phyloP scores from a whole-genome alignment of 2,113 vertebrate species.

The Prochilodus magdalenae region DNA sequence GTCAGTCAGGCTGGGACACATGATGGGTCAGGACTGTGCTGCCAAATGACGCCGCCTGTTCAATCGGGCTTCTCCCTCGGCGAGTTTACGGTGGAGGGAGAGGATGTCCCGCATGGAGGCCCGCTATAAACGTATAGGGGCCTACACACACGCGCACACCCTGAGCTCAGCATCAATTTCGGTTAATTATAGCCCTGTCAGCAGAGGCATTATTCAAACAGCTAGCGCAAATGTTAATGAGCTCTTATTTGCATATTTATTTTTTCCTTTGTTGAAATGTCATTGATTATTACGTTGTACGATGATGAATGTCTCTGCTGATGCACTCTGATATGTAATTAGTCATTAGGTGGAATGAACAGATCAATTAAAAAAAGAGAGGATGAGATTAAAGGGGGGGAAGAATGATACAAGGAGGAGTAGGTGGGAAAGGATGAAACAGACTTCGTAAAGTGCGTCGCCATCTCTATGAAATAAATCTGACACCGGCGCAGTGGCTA shows the following conservation, averaged over 20 bases:
- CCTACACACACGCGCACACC: slow-evolving; percentile 79
- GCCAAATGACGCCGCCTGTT: slow-evolving; percentile 19
- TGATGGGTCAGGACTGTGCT: slow-evolving; percentile 64
- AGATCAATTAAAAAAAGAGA: slow-evolving; percentile 95
- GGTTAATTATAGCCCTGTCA: slow-evolving; percentile 99
- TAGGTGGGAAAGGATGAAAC: slow-evolving; percentile 53
- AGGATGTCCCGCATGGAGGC: slow-evolving; percentile 75
- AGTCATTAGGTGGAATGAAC: slow-evolving; percentile 99
- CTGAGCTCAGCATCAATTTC: slow-evolving; percentile 96
- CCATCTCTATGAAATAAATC: background rate
- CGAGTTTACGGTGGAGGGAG: slow-evolving; percentile 70
- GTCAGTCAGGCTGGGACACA: slow-evolving; percentile 68
- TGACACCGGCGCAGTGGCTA: slow-evolving; percentile 44
- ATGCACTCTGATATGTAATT: slow-evolving; percentile 99
- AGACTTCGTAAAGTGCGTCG: slow-evolving; percentile 47
- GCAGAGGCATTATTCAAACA: slow-evolving; percentile 99
- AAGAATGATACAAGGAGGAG: slow-evolving; percentile 84
- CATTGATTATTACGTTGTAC: slow-evolving; percentile 99
- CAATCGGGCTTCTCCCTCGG: slow-evolving; percentile 25
- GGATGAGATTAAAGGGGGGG: slow-evolving; percentile 89
- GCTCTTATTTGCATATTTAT: slow-evolving; percentile 99
- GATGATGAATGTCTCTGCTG: slow-evolving; percentile 98
- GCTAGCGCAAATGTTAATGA: slow-evolving; percentile 99
- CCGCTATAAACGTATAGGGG: slow-evolving; percentile 83
- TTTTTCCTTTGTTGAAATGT: slow-evolving; percentile 99